Base-by-base conservation (phyloP, 2,888 invertebrate genomes). In the Maniola hyperantus region DNA sequence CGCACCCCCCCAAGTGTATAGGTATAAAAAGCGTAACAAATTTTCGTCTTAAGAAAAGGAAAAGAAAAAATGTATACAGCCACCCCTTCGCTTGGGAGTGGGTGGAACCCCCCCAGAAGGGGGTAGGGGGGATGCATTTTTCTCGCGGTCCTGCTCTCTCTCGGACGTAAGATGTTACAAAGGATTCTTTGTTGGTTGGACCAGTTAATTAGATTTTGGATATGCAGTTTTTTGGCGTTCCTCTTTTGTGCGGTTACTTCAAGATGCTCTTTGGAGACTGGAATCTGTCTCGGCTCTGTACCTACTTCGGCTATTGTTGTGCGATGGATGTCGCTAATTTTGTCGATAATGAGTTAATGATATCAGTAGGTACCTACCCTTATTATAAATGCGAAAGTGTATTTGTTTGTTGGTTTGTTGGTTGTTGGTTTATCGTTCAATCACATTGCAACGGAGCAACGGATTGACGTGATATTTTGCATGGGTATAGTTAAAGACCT, bases 11-110 rank as follows among this genome's bases (percentile, higher is more conserved):
- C 85, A 71, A 73, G 79, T 80, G 81, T 89, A 88, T 88, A 91
- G 89, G 89, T 91, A 92, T 91, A 92, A 91, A 92, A 92, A 92
- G 90, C 91, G 92, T 92, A 91, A 92, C 92, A 92, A 92, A 92
- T 92, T 91, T 92, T 91, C 92, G 92, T 92, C 91, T 91, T 91
- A 91, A 92, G 92, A 91, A 91, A 92, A 91, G 88, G 91, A 91
- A 91, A 89, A 89, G 91, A 91, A 91, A 92, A 92, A 92, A 92
- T 89, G 89, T 90, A 84, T 87, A 90, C 91, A 88, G 83, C 91
- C 89, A 86, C 90, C 89, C 87, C 73, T 66, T 71, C 74, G 77
- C 73, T 67, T 71, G 77, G 77, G 79, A 76, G 73, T 75, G 76
- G 78, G 74, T 70, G 63, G 61, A 71, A 72, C 75, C 77, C 74